Evolutionary conservation across 2,797 vertebrate genomes (phyloP).

Genomic region (Halcyon chelicuti): DNA sequence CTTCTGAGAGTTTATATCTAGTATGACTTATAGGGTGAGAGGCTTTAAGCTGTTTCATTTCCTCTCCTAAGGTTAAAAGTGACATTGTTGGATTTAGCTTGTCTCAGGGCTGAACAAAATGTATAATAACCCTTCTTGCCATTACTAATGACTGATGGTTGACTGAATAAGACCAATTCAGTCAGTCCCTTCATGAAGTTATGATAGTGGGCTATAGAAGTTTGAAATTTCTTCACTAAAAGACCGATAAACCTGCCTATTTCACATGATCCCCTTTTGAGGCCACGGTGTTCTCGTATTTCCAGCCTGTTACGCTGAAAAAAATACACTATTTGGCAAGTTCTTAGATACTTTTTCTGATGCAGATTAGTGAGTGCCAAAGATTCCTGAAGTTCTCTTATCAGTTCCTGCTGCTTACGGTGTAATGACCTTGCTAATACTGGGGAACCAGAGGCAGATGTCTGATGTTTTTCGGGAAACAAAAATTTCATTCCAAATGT

Average conservation of each 20-base stretch:
- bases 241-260: neutral
- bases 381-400: neutral
- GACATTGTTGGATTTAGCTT: neutral
- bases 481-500: neutral
- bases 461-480: neutral
- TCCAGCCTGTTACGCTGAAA: neutral
- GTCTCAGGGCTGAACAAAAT: neutral
- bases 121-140: neutral
- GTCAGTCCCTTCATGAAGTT: neutral
- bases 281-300: neutral
- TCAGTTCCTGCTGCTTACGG: neutral
- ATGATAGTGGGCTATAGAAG: fast-evolving
- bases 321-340: neutral
- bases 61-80: conserved; percentile 25
- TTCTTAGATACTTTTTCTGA: neutral
- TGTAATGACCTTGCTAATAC: neutral
- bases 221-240: neutral
- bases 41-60: neutral
- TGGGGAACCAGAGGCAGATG: neutral
- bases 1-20: neutral
- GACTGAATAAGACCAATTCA: neutral
- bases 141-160: neutral
- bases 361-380: neutral
- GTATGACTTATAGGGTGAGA: neutral
- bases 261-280: neutral